Evolutionary conservation across 2,113 vertebrate species (phyloP).

Genomic region (Thunnus thynnus): DNA sequence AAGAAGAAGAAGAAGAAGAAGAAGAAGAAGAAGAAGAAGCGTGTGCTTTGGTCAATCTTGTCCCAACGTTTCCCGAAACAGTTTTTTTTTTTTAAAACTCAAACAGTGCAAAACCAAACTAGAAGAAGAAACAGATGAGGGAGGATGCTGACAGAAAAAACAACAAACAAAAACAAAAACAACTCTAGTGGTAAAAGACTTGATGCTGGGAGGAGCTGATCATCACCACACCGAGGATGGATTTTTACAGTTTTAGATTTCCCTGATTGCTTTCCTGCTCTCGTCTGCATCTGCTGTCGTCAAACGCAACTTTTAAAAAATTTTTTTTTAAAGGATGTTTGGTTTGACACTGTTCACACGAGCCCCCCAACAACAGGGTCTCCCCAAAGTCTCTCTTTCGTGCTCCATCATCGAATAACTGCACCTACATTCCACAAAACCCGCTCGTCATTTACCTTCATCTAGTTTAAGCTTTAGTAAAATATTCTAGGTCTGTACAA

Average conservation of each 20-base stretch:
- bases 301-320: too few species aligned
- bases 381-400: neutral
- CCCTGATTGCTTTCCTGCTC: slow-evolving; percentile 5
- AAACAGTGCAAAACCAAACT: slow-evolving; percentile 27
- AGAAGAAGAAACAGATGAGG: neutral
- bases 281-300: neutral
- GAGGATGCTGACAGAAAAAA: neutral
- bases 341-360: neutral
- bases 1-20: too few species aligned
- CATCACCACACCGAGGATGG: neutral
- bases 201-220: neutral
- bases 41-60: slow-evolving; percentile 34
- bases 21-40: too few species aligned
- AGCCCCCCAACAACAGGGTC: neutral
- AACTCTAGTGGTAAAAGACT: slow-evolving; percentile 16
- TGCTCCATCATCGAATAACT: slow-evolving; percentile 10
- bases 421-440: neutral
- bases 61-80: neutral
- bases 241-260: slow-evolving; percentile 2
- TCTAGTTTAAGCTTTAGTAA: neutral
- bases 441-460: neutral
- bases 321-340: neutral
- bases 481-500: neutral
- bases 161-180: neutral
- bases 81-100: neutral